Evolutionary conservation across 2,888 invertebrate genomes (phyloP), one percentile per base, ranked within the genome.

Genomic region (Dynastes hyllus): DNA sequence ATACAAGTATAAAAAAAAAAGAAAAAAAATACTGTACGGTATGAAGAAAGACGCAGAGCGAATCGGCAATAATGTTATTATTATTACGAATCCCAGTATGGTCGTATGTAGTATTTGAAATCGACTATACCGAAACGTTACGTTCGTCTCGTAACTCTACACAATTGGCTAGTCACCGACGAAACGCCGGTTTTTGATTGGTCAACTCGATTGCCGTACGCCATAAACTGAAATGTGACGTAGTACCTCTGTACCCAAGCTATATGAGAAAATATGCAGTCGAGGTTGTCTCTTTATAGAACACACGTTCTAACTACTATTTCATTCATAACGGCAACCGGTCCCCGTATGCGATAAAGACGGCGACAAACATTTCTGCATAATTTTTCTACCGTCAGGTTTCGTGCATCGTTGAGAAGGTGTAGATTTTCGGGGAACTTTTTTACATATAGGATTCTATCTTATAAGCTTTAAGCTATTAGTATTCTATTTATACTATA

Each of bases 191-290:
- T 61, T 63, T n/a, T 27, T 29, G 58, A 75, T 75, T 75, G 73
- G 73, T 75, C 40, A 63, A 50, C 13, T 22, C 61, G 40, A 8
- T 16, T 29, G 50, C 27, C 45, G 61, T 45, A 75, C 73, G 45
- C 61, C 73, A 75, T 75, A 75, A 75, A 75, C 73, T 40, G 45
- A 75, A 61, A 22, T 75, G 73, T 75, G 73, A 75, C 73, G 73
- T 61, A 51, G 61, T 2, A 27, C 66, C 45, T 45, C 45, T 45
- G 8, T 45, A 45, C 9, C 45, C 9, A 9, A 45, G 45, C 45
- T 55, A 22, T 55, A 22, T 16, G 22, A 55, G 55, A 55, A 55
- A 55, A 55, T 55, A 55, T 8, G 50, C 40, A 75, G 63, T n/a
- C 73, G 73, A 63, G 50, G 61, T 61, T 61, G 73, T 61, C 61